Percentiles rank a stretch among this genome's conserved stretches.
phyloP scores from a whole-genome alignment of 2,888 invertebrate genomes.

The Sminthurinus aureus region DNA sequence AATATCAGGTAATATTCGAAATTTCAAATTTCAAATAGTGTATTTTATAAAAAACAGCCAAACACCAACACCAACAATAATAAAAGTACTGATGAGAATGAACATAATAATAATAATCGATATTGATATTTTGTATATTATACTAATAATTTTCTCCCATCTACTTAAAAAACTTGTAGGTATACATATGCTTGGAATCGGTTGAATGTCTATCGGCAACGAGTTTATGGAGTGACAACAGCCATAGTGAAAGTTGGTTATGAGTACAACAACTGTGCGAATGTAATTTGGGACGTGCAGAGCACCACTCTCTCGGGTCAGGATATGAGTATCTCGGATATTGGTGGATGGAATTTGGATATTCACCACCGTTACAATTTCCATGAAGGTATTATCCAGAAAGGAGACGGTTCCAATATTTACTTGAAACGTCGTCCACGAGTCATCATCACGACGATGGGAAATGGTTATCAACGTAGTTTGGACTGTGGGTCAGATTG shows the following conservation, averaged over 20 bases:
- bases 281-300: conserved; percentile 95
- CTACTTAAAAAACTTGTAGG: too few relatives aligned
- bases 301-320: conserved; percentile 94
- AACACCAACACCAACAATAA: too few relatives aligned
- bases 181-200: conserved; percentile 98
- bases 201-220: conserved; percentile 92
- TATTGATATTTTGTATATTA: too few relatives aligned
- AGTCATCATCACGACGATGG: conserved; percentile 89
- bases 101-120: too few relatives aligned
- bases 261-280: conserved; percentile 90
- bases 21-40: too few relatives aligned
- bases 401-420: conserved; percentile 96
- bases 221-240: conserved; percentile 95
- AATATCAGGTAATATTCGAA: conserved; percentile 73
- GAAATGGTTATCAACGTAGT: conserved; percentile 88
- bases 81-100: too few relatives aligned
- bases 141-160: too few relatives aligned
- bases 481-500: conserved; percentile 81
- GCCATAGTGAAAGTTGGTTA: conserved; percentile 96
- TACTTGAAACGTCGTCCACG: conserved; percentile 92
- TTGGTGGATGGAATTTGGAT: conserved; percentile 97
- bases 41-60: too few relatives aligned
- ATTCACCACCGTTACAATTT: conserved; percentile 94
- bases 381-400: conserved; percentile 96
- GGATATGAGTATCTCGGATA: conserved; percentile 95